Evolutionary conservation across 2,113 vertebrate species (phyloP), one percentile per base, ranked within the genome.

Genomic region (Cacatua alba): DNA sequence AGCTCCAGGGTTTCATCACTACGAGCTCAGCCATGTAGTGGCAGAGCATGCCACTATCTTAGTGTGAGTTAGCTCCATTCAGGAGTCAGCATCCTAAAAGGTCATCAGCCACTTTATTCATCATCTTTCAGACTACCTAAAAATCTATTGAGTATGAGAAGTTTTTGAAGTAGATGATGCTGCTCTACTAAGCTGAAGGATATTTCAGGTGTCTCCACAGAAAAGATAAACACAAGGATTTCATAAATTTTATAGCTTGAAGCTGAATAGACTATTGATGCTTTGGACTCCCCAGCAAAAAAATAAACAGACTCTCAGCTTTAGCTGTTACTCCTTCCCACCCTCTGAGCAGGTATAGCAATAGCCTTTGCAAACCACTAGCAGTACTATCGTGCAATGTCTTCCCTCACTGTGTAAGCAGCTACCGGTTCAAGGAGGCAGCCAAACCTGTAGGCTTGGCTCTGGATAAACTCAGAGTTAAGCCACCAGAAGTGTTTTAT

Each of bases 381-480:
- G 49, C 44, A 62, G 15, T 5, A 20, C 23, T 6, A 10, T 7
- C 0, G 16, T 10, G 18, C 26, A 31, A 5, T 0, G 1, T 26
- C 80, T 46, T n/a, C 37, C 10, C 9, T 63, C 39, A 29, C 26
- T 25, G 11, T 4, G 6, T 8, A 15, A 64, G 55, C 49, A 46
- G 31, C 13, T 43, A 28, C 46, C 31, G 37, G 26, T 8, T 14
- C 4, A 0, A 81, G 53, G 33, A 46, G 37, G 57, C 20, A 29
- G 57, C 26, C 43, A 51, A 43, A 24, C 21, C 29, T 39, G 21
- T 17, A 29, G 29, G 7, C 41, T 11, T 64, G 41, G 51, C 39
- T 53, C 65, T 35, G n/a, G 33, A 25, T 25, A 51, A 86, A 59
- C 13, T n/a, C 46, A 10, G 35, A 82, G 29, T 17, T 28, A 62